Conservation (phyloP, 2,888 invertebrate genomes). For the Drosophila robusta region DNA sequence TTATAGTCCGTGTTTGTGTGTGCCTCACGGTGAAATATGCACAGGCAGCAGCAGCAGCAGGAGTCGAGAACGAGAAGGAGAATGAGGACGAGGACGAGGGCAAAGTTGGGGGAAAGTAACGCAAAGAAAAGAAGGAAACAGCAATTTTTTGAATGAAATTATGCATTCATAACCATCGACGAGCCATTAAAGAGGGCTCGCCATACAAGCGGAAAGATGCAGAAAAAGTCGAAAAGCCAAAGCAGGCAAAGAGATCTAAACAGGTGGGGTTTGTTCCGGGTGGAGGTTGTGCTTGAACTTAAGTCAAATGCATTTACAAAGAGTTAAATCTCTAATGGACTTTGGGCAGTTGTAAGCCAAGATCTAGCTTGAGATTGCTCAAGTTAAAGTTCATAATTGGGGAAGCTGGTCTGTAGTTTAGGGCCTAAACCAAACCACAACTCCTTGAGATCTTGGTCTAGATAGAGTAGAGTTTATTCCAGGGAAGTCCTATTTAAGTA, state of each 20-base stretch:
- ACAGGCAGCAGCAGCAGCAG: slow-evolving; percentile 16
- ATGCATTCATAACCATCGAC: slow-evolving; percentile 74
- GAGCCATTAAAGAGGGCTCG: slow-evolving; percentile 53
- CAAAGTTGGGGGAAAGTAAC: background rate
- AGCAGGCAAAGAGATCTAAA: slow-evolving; percentile 7
- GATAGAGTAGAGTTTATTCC: background rate
- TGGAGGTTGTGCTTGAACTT: slow-evolving; percentile 20
- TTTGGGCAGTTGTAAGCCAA: slow-evolving; percentile 14
- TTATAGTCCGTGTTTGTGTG: slow-evolving; percentile 49
- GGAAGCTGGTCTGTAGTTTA: background rate
- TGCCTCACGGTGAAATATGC: slow-evolving; percentile 48
- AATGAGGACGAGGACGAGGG: background rate
- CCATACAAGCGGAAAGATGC: slow-evolving; percentile 5
- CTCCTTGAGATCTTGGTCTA: background rate
- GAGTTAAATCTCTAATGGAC: slow-evolving; percentile 37
- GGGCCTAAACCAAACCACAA: background rate
- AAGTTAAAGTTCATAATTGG: background rate
- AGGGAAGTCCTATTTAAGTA: background rate
- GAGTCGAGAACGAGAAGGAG: slow-evolving; percentile 6
- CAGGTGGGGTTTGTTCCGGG: slow-evolving; percentile 30
- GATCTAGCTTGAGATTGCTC: background rate
- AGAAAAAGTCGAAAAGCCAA: slow-evolving; percentile 25
- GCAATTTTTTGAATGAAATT: slow-evolving; percentile 72
- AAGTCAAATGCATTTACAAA: slow-evolving; percentile 40
- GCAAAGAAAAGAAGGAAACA: slow-evolving; percentile 41